phyloP scores from a whole-genome alignment of 2,888 invertebrate species.

The Creontiades dilutus region DNA sequence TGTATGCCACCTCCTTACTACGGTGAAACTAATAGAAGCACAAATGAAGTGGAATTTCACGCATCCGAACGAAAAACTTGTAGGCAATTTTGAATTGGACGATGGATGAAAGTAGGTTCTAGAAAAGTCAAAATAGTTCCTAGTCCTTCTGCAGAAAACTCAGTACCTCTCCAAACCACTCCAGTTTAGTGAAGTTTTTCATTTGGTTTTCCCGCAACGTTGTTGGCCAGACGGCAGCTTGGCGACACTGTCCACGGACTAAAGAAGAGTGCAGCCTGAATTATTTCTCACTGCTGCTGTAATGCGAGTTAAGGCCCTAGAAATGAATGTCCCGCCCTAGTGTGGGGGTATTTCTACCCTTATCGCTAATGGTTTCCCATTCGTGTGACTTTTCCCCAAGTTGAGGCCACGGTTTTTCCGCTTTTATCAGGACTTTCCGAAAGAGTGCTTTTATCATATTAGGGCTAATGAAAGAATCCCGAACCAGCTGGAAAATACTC shows the following conservation, averaged over 20 bases:
- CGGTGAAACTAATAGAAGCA: no score
- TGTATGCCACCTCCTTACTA: no score
- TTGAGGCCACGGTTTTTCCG: not conserved
- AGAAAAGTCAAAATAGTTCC: no score
- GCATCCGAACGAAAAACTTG: no score
- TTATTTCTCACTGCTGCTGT: conserved; percentile 2
- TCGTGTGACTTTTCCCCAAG: not conserved
- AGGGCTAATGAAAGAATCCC: not conserved
- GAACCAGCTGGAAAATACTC: not conserved
- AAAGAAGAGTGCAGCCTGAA: conserved; percentile 1
- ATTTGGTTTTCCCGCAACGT: not conserved
- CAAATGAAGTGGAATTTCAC: no score
- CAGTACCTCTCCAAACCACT: no score
- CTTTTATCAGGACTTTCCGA: not conserved
- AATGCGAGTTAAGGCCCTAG: not conserved
- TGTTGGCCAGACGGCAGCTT: not conserved
- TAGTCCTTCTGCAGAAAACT: no score
- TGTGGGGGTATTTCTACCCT: not conserved
- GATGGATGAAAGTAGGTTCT: no score
- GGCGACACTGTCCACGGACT: not conserved
- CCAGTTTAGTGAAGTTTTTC: no score
- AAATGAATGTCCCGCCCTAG: not conserved
- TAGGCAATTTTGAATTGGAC: no score
- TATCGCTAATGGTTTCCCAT: conserved; percentile 13
- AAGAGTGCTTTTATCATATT: not conserved